Evolutionary conservation across 2,113 vertebrate genomes (phyloP).

Genomic region (Egretta garzetta): DNA sequence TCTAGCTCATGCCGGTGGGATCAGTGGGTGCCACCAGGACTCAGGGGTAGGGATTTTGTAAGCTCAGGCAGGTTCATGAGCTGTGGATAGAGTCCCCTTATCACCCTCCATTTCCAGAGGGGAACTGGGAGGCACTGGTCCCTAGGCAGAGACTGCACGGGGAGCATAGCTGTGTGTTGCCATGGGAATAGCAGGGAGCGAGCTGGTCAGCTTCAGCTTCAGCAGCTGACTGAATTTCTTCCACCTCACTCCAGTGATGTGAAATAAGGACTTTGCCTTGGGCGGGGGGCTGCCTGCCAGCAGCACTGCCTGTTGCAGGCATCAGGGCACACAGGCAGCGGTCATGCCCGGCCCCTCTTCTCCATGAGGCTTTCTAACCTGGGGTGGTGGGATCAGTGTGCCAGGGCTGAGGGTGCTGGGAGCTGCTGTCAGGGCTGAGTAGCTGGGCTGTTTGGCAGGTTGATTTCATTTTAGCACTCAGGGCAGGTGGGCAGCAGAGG

Average conservation of each 20-base stretch:
- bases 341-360: too few species aligned
- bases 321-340: not conserved
- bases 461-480: not conserved
- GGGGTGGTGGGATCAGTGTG: not conserved
- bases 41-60: not conserved
- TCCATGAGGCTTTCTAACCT: too few species aligned
- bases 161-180: not conserved
- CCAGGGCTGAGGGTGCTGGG: not conserved
- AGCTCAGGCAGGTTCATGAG: not conserved
- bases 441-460: not conserved
- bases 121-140: not conserved
- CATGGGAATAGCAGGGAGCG: constrained; percentile 43
- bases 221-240: not conserved
- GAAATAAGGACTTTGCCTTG: not conserved
- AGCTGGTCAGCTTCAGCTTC: not conserved
- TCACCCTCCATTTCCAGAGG: not conserved
- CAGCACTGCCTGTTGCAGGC: not conserved
- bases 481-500: not conserved
- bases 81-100: not conserved
- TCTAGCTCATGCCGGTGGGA: not conserved
- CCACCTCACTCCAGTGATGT: not conserved
- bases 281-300: not conserved
- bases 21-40: not conserved
- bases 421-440: not conserved
- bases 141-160: not conserved